These are phyloP conservation scores for Meloidogyne hapla DNA, from an alignment of 1,140 invertebrate genomes.

Conservation along the genomic window DNA sequence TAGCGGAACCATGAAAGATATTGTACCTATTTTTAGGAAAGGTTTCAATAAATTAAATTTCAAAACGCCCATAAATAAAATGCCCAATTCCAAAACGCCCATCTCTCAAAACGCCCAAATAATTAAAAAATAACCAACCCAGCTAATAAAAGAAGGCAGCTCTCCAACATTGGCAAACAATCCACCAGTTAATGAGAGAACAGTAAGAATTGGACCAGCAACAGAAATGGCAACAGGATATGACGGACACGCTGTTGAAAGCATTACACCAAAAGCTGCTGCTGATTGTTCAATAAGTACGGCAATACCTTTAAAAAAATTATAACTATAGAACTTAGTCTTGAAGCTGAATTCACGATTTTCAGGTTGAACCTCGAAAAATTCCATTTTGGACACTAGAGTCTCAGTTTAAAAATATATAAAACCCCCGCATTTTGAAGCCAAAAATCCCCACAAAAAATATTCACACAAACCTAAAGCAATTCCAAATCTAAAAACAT, in stretches of 20 bases:
- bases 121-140: conserved; percentile 28
- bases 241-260: conserved; percentile 54
- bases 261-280: conserved; percentile 63
- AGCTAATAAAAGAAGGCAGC: conserved; percentile 54
- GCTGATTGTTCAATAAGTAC: conserved; percentile 60
- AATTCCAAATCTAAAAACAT: conserved; percentile 32
- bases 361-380: not conserved
- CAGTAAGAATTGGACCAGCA: conserved; percentile 55
- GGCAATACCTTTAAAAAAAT: conserved; percentile 42
- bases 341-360: not conserved
- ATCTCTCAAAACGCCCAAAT: not conserved
- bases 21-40: conserved; percentile 51
- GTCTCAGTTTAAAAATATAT: not conserved
- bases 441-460: not conserved
- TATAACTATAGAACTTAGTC: no score
- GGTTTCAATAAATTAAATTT: not conserved
- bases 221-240: conserved; percentile 53
- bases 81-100: not conserved
- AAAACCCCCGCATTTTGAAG: not conserved
- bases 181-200: conserved; percentile 61
- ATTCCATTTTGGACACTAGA: not conserved
- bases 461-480: conserved; percentile 26
- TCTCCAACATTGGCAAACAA: conserved; percentile 59
- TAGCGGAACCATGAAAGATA: conserved; percentile 62
- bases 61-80: not conserved